Evolutionary conservation across 2,797 vertebrate species (phyloP), one percentile per base, ranked within the genome.

Genomic region (Avahi laniger): DNA sequence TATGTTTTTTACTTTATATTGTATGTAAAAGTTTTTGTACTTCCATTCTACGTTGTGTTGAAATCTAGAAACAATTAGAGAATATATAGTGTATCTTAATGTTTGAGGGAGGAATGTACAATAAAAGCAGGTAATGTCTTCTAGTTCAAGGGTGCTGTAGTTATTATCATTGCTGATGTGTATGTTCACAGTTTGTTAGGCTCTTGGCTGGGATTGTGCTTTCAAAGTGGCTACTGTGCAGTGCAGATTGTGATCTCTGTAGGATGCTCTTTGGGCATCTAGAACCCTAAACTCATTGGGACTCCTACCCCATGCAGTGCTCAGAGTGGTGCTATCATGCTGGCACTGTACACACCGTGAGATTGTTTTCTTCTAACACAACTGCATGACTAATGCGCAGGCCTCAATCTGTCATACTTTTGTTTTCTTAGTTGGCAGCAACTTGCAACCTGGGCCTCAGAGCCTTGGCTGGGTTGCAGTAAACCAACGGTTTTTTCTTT

Each of bases 361-460:
- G 54, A 38, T 9, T 11, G 4, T 35, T 79, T 63, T 85, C 82
- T 95, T 91, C 61, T 73, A 50, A 82, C 12, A n/a, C 2, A 24
- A 46, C 43, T 59, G 30, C 41, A 17, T 61, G 50, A 85, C 43
- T 61, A 87, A 83, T 35, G 3, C 65, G 61, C n/a, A 83, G 38
- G 35, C n/a, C 52, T 92, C 17, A 33, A 1, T 82, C 35, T 82
- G 26, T 54, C 43, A 26, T 46, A 46, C 14, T 70, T 75, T 75
- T 89, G 70, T 94, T 83, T 91, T 24, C n/a, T 93, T 89, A 78
- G 17, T 83, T 90, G 43, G 46, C 59, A 80, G 43, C 38, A 92
- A 22, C 11, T 8, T 70, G 75, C 79, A 94, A 86, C 69, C 50
- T 86, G 38, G n/a, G 17, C 35, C 82, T 79, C 75, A 48, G 54